phyloP scores from a whole-genome alignment of 2,113 vertebrate genomes.

The Crocuta crocuta region DNA sequence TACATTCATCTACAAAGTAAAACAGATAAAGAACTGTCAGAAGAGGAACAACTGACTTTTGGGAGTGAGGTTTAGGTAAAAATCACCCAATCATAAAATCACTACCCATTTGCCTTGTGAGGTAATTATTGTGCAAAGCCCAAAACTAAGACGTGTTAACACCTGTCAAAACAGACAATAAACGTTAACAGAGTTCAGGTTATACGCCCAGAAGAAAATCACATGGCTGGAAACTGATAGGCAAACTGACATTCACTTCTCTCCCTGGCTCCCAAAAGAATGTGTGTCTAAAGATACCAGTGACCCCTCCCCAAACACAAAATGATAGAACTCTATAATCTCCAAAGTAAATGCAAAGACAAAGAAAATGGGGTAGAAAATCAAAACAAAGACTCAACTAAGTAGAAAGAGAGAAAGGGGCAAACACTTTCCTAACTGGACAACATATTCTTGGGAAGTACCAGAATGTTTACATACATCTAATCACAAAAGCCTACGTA shows the following conservation, averaged over 20 bases:
- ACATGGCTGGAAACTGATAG: background rate
- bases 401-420: background rate
- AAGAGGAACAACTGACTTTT: background rate
- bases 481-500: background rate
- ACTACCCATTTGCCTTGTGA: background rate
- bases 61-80: background rate
- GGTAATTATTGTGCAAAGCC: background rate
- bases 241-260: background rate
- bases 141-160: background rate
- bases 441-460: background rate
- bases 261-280: background rate
- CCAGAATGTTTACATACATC: background rate
- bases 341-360: constrained; percentile 9
- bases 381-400: background rate
- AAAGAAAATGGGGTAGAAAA: background rate
- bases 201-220: background rate
- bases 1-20: constrained; percentile 90
- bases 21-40: background rate
- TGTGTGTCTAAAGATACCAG: background rate
- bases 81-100: background rate
- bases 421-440: background rate
- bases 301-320: constrained; percentile 46
- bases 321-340: background rate
- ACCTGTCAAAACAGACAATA: background rate
- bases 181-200: background rate